Evolutionary conservation across 2,888 invertebrate genomes (phyloP).

Genomic region (Choreutis nemorana): DNA sequence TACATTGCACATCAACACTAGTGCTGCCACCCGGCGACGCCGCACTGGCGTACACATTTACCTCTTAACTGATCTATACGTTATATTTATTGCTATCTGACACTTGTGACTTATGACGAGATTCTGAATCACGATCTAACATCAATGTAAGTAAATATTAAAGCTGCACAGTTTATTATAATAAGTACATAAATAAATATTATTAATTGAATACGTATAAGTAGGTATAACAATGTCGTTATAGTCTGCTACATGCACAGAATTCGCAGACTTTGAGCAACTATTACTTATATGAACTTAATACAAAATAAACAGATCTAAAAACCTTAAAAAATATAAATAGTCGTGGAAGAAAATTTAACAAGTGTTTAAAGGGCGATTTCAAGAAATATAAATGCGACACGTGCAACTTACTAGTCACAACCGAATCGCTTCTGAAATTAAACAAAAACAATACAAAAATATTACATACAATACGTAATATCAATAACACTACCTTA

Average conservation of each 20-base stretch:
- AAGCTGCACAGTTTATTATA: constrained; percentile 63
- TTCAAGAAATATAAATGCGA: constrained; percentile 27
- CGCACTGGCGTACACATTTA: constrained; percentile 27
- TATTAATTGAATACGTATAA: constrained; percentile 45
- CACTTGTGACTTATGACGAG: constrained; percentile 66
- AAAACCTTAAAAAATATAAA: constrained; percentile 2
- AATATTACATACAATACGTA: constrained; percentile 23
- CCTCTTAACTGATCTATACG: constrained; percentile 47
- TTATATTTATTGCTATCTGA: constrained; percentile 62
- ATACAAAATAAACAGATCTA: not conserved
- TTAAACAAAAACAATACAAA: constrained; percentile 34
- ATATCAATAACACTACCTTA: constrained; percentile 37
- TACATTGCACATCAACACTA: constrained; percentile 40
- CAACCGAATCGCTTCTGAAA: constrained; percentile 29
- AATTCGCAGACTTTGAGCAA: constrained; percentile 54
- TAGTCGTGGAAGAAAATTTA: constrained; percentile 41
- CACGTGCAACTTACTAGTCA: too few relatives aligned
- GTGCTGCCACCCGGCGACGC: constrained; percentile 19
- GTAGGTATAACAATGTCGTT: constrained; percentile 44
- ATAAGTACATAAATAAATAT: constrained; percentile 62
- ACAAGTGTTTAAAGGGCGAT: constrained; percentile 45
- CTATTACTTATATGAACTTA: constrained; percentile 35
- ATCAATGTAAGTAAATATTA: constrained; percentile 65
- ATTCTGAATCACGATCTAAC: constrained; percentile 66
- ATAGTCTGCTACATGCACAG: constrained; percentile 35